These are phyloP conservation scores for Austrofundulus limnaeus DNA, from an alignment of 2,113 vertebrate genomes.

Conservation along the genomic window DNA sequence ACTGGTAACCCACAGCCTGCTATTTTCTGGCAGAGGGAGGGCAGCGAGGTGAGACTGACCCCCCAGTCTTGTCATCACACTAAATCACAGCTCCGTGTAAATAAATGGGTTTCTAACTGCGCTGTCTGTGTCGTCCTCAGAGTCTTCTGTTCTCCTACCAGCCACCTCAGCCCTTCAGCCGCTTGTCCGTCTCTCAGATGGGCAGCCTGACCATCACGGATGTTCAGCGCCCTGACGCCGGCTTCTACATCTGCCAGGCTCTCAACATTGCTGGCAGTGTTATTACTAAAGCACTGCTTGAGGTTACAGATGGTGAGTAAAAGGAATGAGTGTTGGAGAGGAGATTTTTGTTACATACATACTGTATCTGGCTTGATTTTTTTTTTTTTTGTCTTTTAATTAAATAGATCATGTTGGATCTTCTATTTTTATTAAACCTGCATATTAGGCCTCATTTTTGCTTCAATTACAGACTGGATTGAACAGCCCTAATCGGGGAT, in stretches of 20 bases:
- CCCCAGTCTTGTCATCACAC: slow-evolving; percentile 30
- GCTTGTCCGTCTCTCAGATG: slow-evolving; percentile 94
- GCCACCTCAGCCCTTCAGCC: slow-evolving; percentile 91
- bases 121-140: slow-evolving; percentile 67
- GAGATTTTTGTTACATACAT: slow-evolving; percentile 11
- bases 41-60: slow-evolving; percentile 86
- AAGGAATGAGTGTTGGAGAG: slow-evolving; percentile 7
- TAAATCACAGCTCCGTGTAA: slow-evolving; percentile 32
- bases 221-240: slow-evolving; percentile 89
- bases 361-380: slow-evolving; percentile 14
- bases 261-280: slow-evolving; percentile 98
- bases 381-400: slow-evolving; percentile 36
- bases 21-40: slow-evolving; percentile 95
- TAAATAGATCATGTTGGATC: slow-evolving; percentile 7
- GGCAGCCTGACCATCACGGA: slow-evolving; percentile 95
- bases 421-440: slow-evolving; percentile 31
- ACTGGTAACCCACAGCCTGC: slow-evolving; percentile 93
- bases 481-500: no score
- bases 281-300: slow-evolving; percentile 96
- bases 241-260: slow-evolving; percentile 97
- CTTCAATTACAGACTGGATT: neutral
- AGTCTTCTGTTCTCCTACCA: slow-evolving; percentile 97
- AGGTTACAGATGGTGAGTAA: slow-evolving; percentile 75
- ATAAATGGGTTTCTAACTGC: slow-evolving; percentile 25
- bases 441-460: slow-evolving; percentile 62